These are phyloP conservation scores for Harmothoe impar DNA, from an alignment of 2,888 invertebrate genomes.

Conservation along the genomic window DNA sequence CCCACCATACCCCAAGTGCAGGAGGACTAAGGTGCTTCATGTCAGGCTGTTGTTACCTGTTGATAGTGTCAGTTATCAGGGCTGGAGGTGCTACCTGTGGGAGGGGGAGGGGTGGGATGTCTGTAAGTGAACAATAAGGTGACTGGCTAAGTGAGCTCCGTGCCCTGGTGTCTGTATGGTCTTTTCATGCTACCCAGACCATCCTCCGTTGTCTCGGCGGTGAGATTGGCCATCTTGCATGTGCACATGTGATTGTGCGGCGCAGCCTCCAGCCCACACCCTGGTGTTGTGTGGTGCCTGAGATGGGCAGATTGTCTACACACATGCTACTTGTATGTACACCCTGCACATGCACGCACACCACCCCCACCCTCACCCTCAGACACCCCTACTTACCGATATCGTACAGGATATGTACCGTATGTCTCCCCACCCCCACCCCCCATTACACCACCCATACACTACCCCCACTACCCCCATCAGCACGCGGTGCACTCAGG, in stretches of 20 bases:
- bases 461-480: neutral
- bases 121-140: neutral
- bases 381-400: neutral
- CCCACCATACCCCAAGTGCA: too few species aligned
- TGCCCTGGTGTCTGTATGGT: neutral
- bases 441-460: neutral
- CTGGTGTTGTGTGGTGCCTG: neutral
- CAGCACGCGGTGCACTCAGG: neutral
- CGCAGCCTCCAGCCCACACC: neutral
- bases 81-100: neutral
- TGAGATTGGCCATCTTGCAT: conserved; percentile 4
- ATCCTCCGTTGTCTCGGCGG: conserved; percentile 38
- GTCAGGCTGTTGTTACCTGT: neutral
- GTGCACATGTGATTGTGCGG: neutral
- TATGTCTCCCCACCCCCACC: conserved; percentile 6
- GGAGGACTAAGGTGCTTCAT: neutral
- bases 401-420: conserved; percentile 54
- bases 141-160: neutral
- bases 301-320: neutral
- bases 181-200: conserved; percentile 42
- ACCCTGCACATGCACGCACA: neutral
- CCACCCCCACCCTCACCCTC: neutral
- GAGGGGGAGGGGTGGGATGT: neutral
- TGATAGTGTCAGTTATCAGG: neutral
- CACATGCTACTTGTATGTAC: conserved; percentile 34